Percentiles rank a stretch among this genome's conserved stretches.
Evolutionary conservation across 2,888 invertebrate genomes (phyloP).

Genomic region (Aplocera efformata): DNA sequence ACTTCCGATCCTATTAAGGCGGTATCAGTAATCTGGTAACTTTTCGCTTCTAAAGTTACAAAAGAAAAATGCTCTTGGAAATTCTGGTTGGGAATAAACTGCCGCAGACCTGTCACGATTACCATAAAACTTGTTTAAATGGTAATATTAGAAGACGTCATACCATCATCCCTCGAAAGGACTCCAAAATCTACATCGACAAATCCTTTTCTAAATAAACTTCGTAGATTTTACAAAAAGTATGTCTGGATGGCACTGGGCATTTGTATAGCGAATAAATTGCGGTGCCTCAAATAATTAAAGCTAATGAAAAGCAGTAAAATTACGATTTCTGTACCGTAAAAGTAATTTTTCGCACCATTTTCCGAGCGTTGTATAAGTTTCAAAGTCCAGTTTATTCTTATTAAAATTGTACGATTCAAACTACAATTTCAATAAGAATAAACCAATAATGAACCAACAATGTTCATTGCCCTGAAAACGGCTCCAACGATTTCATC

Average conservation of each 20-base stretch:
- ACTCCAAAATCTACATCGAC: slow-evolving; percentile 52
- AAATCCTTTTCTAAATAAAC: slow-evolving; percentile 19
- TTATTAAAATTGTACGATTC: too few species aligned
- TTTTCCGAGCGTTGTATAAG: too few species aligned
- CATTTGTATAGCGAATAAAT: not conserved
- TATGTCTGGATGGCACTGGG: slow-evolving; percentile 7
- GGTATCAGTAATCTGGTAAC: slow-evolving; percentile 67
- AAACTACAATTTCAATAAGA: too few species aligned
- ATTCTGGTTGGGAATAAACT: slow-evolving; percentile 71
- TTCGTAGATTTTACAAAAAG: slow-evolving; percentile 11
- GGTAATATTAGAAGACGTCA: slow-evolving; percentile 79
- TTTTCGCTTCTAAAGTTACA: slow-evolving; percentile 63
- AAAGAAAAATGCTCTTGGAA: slow-evolving; percentile 68
- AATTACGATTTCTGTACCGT: too few species aligned
- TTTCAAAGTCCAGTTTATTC: too few species aligned
- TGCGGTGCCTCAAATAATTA: too few species aligned
- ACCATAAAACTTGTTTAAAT: slow-evolving; percentile 81
- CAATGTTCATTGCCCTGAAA: too few species aligned
- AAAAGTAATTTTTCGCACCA: too few species aligned
- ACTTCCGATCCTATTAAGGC: slow-evolving; percentile 67
- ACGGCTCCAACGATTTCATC: too few species aligned
- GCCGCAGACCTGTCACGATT: slow-evolving; percentile 61
- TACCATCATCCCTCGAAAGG: slow-evolving; percentile 54
- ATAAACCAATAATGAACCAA: too few species aligned
- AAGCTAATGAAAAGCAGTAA: too few species aligned